Conservation (phyloP, 2,888 invertebrate genomes). For the Tanypteryx hageni region DNA sequence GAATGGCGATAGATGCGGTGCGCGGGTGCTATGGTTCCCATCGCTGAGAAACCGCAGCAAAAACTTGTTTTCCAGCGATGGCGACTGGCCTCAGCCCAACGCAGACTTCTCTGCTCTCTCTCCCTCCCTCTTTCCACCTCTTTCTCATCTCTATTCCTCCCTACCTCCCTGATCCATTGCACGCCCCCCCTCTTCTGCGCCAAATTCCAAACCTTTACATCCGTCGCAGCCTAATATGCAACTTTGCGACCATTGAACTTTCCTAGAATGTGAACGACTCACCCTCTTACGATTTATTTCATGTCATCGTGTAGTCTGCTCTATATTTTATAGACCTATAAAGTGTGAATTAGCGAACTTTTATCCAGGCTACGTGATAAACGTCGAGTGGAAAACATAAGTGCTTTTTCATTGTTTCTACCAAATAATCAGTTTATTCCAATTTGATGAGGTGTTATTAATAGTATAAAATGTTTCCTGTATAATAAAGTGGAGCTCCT, state of each 20-base stretch:
- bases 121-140: neutral
- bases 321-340: too few species aligned
- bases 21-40: constrained; percentile 61
- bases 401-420: too few species aligned
- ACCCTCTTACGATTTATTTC: too few species aligned
- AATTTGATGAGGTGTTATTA: too few species aligned
- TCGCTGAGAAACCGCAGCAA: constrained; percentile 41
- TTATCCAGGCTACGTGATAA: too few species aligned
- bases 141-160: neutral
- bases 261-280: too few species aligned
- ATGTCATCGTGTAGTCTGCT: too few species aligned
- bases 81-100: constrained; percentile 8
- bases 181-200: constrained; percentile 4
- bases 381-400: too few species aligned
- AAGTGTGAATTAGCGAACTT: too few species aligned
- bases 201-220: constrained; percentile 49
- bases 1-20: neutral
- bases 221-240: constrained; percentile 37
- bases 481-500: too few species aligned
- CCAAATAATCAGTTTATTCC: too few species aligned
- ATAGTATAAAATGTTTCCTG: too few species aligned
- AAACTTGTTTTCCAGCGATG: constrained; percentile 58
- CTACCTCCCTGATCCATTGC: neutral
- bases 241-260: neutral
- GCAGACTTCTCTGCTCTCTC: neutral